phyloP scores from a whole-genome alignment of 2,113 vertebrate species.

The Rhinolophus sinicus region DNA sequence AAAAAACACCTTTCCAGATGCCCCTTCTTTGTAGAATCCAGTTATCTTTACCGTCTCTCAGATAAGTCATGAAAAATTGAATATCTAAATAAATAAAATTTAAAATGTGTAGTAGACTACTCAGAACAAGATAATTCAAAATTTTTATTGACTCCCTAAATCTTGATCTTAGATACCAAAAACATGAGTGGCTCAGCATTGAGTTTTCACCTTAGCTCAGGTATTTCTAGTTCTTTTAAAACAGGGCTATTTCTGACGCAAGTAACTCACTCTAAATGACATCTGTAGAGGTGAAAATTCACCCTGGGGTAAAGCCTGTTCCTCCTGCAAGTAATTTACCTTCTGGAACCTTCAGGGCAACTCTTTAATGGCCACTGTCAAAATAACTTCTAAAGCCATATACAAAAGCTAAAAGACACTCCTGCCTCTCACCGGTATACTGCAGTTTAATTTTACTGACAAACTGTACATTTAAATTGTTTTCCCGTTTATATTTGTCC shows the following conservation, averaged over 20 bases:
- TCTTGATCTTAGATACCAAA: not conserved
- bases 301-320: conserved; percentile 77
- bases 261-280: conserved; percentile 63
- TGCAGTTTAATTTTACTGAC: conserved; percentile 55
- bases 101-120: not conserved
- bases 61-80: not conserved
- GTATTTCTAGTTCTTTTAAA: not conserved
- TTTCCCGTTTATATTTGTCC: conserved; percentile 60
- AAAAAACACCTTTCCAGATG: not conserved
- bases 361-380: conserved; percentile 82
- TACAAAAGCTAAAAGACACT: conserved; percentile 46
- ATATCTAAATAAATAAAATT: not conserved
- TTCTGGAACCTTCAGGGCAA: conserved; percentile 80
- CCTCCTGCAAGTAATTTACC: conserved; percentile 84
- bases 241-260: conserved; percentile 55
- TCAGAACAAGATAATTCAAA: not conserved
- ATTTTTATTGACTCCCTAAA: rapidly evolving
- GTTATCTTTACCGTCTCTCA: not conserved
- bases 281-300: conserved; percentile 80
- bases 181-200: not conserved
- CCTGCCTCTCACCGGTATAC: not conserved
- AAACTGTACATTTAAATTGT: conserved; percentile 35
- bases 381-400: conserved; percentile 77
- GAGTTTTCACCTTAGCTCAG: not conserved
- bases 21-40: not conserved